A percentile compares a stretch with the other conserved stretches of the same genome.
These are phyloP conservation scores for Pogona vitticeps DNA, from an alignment of 2,113 vertebrate species.

Conservation along the genomic window DNA sequence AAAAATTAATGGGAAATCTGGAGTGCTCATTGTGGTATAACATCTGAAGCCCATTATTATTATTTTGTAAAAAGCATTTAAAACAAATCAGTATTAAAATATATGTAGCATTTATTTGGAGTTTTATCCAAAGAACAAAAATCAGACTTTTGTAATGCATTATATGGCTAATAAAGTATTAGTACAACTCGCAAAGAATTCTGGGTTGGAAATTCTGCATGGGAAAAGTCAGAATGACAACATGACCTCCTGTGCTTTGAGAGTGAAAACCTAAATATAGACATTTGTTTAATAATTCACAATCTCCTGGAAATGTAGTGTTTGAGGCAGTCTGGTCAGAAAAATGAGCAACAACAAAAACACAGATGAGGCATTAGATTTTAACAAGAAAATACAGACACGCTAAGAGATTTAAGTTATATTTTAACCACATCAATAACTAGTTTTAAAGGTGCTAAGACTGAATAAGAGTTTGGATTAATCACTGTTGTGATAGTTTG, in stretches of 20 bases:
- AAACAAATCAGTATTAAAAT: background rate
- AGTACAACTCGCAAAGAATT: background rate
- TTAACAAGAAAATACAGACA: background rate
- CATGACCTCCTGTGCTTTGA: background rate
- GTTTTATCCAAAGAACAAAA: background rate
- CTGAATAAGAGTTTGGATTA: background rate
- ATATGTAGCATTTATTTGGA: background rate
- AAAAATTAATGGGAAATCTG: background rate
- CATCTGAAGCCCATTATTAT: no score
- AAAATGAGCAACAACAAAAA: background rate
- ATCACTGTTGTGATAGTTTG: background rate
- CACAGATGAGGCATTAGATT: background rate
- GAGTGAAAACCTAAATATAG: background rate
- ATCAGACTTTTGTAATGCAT: background rate
- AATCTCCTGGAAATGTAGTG: background rate
- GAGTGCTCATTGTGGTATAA: background rate
- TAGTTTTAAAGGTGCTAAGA: background rate
- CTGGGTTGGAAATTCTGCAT: background rate
- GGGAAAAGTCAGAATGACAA: background rate
- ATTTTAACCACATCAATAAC: background rate
- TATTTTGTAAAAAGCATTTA: background rate
- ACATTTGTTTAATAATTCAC: conserved; percentile 5
- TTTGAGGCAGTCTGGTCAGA: background rate
- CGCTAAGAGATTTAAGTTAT: background rate
- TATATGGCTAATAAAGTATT: background rate